Base-by-base conservation (phyloP, 2,888 invertebrate genomes). In the Heliconius ethilla region DNA sequence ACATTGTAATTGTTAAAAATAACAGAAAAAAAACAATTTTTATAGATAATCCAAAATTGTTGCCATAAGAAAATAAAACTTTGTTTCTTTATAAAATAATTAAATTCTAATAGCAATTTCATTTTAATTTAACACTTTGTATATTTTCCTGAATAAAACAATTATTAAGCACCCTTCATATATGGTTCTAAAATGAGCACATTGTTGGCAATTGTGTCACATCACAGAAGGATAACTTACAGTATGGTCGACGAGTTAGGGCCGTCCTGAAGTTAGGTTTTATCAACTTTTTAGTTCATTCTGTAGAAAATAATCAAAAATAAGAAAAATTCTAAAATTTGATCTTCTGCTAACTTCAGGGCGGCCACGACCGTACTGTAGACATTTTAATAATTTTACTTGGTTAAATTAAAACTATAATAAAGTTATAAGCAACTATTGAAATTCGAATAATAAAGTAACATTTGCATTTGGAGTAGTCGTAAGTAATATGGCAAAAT, bases 131-230 rank as follows among this genome's bases (percentile, higher is more conserved):
- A 70, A 10, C 29, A 74, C n/a, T 74, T 74, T 22, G 18, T 45
- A 40, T 40, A 22, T 0, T 63, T 18, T 63, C 27, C 6, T 73
- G 10, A 18, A 75, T 22, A 45, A 63, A n/a, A 75, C 22, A 75
- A 40, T 45, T 22, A 63, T 65, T 55, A 18, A 45, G 29, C 40
- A 66, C 15, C 45, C 27, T 75, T 13, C 65, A 18, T 74, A 62
- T 22, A 25, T 65, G 37, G 15, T 55, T 75, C 45, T 45, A 45
- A 40, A 37, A 72, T 73, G 63, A 73, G 59, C 62, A 72, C 72
- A 40, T 73, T 27, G 72, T 76, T 72, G 76, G 11, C 55, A 72
- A 45, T 76, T 76, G 76, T 37, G 65, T 76, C 70, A 51, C 10
- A n/a, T 70, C 51, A 72, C 72, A 72, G 51, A 55, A 51, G n/a